A percentile compares a stretch with the other conserved stretches of the same genome.
Conservation (phyloP, 2,888 invertebrate genomes). For the Dione juno region DNA sequence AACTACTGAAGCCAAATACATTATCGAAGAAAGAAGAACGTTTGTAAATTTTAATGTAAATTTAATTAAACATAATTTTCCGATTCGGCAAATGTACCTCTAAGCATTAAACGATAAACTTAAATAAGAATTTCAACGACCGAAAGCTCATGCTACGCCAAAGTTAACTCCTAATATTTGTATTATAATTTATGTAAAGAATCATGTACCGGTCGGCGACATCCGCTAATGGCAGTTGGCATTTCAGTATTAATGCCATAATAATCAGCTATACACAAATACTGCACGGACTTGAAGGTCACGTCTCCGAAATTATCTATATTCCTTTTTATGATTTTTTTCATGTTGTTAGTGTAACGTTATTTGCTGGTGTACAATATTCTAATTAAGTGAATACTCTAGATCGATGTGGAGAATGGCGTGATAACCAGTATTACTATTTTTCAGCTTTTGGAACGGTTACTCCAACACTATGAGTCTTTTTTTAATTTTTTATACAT, state of each 20-base stretch:
- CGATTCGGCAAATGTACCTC: conserved; percentile 24
- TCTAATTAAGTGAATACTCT: too few species aligned
- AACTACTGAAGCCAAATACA: neutral
- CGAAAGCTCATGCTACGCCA: conserved; percentile 36
- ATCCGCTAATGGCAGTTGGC: conserved; percentile 63
- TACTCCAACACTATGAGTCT: too few species aligned
- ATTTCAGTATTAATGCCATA: conserved; percentile 65
- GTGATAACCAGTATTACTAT: too few species aligned
- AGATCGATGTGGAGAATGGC: too few species aligned
- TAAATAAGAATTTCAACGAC: conserved; percentile 40
- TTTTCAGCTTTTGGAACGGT: too few species aligned
- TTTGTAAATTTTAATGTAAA: conserved; percentile 16
- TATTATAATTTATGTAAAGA: conserved; percentile 74
- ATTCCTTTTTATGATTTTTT: conserved; percentile 33
- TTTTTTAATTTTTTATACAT: too few species aligned
- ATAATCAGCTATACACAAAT: conserved; percentile 63
- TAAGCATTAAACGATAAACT: conserved; percentile 40
- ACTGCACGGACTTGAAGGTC: conserved; percentile 58
- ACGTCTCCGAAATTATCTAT: conserved; percentile 52
- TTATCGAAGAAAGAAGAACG: neutral
- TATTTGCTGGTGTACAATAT: too few species aligned
- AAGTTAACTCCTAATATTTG: conserved; percentile 37
- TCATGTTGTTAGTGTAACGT: neutral
- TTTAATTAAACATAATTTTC: conserved; percentile 24
- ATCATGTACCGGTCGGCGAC: conserved; percentile 76